phyloP scores from a whole-genome alignment of 2,888 invertebrate species.

The Galerucella nymphaeae region DNA sequence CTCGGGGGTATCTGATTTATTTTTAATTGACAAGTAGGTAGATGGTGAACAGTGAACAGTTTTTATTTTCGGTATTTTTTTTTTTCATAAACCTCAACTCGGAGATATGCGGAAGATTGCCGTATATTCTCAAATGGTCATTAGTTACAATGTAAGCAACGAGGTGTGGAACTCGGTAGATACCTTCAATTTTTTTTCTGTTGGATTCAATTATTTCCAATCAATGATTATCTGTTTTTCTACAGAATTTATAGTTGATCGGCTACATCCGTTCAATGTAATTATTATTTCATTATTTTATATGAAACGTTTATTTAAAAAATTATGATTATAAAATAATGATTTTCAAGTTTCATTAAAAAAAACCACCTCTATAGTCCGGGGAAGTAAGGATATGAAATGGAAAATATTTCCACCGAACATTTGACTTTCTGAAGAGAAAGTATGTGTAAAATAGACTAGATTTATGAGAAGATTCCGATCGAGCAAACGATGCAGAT shows the following conservation, averaged over 20 bases:
- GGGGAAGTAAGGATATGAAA: no score
- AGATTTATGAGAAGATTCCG: no score
- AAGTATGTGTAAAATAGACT: no score
- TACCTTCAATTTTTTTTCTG: constrained; percentile 2
- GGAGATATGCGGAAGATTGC: constrained; percentile 25
- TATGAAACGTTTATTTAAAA: background rate
- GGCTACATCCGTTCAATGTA: background rate
- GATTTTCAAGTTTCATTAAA: no score
- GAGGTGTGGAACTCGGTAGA: constrained; percentile 18
- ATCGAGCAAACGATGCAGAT: no score
- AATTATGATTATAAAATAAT: no score
- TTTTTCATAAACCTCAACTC: constrained; percentile 7
- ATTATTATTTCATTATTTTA: background rate
- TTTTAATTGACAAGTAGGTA: constrained; percentile 26
- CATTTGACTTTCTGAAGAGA: no score
- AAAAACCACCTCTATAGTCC: no score
- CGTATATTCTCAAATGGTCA: constrained; percentile 6
- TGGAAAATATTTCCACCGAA: no score
- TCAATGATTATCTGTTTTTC: constrained; percentile 6
- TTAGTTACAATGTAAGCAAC: constrained; percentile 20
- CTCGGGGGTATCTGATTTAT: constrained; percentile 22
- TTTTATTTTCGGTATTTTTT: constrained; percentile 23
- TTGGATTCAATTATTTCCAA: constrained; percentile 21
- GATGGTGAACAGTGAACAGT: constrained; percentile 10
- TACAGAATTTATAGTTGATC: constrained; percentile 10